Evolutionary conservation across 2,888 invertebrate genomes (phyloP), one percentile per base, ranked within the genome.

Genomic region (Ormyrus pomaceus): DNA sequence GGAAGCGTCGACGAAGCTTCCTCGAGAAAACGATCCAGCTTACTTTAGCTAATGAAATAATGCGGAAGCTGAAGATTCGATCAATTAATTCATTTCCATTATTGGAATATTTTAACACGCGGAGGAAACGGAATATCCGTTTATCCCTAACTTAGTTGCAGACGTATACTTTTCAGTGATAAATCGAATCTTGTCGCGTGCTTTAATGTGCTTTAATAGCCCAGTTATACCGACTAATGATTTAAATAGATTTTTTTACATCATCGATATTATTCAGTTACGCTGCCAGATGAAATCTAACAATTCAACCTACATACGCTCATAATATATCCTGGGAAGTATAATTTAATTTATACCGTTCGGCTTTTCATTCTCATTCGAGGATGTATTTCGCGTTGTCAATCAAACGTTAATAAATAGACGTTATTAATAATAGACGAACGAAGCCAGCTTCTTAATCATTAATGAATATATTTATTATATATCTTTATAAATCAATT

Each of bases 31-130:
- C 34, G 34, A 34, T 34, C 34, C 4, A 4, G 34, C 34, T 34
- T 34, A 34, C 34, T 34, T 34, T 34, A 11, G 34, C 6, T 51
- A 45, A 51, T 51, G 50, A 59, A n/a, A 65, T 75, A 64, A 58
- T 69, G 50, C 55, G 74, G 46, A 74, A 74, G 58, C 64, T 8
- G 19, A 65, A 58, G 66, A 65, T 62, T 56, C 62, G 19, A 80
- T 80, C 59, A 65, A 66, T 80, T 76, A 76, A 71, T 71, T 76
- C 59, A 76, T 66, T 55, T 68, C 50, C 68, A 72, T 80, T 68
- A 66, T n/a, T 5, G 51, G 50, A 66, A 58, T 76, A 69, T 61
- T 59, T 61, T 62, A 55, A 50, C 56, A n/a, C 48, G 11, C 19
- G 50, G 45, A 77, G 69, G 77, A 77, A 77, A 65, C 48, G 55